Evolutionary conservation across 2,888 invertebrate species (phyloP).

Genomic region (Phanerotoma sp.): DNA sequence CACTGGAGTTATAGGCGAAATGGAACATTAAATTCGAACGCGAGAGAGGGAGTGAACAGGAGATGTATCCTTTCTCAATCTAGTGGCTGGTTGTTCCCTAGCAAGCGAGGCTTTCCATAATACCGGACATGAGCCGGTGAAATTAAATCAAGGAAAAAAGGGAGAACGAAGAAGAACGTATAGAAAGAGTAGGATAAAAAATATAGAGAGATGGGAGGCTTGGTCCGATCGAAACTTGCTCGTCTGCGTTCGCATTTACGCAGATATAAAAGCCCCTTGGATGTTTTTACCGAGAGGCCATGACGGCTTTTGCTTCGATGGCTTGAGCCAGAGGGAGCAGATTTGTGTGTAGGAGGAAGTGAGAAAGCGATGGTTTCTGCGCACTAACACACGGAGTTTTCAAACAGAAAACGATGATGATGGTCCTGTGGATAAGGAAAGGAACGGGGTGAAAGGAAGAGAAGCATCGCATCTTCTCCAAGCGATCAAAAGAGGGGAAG

Average conservation of each 20-base stretch:
- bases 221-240: constrained; percentile 48
- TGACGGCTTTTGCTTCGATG: constrained; percentile 38
- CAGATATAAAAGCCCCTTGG: constrained; percentile 43
- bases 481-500: neutral
- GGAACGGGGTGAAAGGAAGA: constrained; percentile 8
- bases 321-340: constrained; percentile 35
- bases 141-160: constrained; percentile 40
- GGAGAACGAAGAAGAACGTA: constrained; percentile 13
- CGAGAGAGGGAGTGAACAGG: constrained; percentile 1
- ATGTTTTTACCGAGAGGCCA: constrained; percentile 35
- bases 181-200: constrained; percentile 16
- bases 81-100: constrained; percentile 10
- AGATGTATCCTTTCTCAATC: constrained; percentile 5
- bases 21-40: neutral
- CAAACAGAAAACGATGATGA: constrained; percentile 7
- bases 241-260: constrained; percentile 43
- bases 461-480: neutral
- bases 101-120: constrained; percentile 31
- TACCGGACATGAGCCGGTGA: constrained; percentile 39
- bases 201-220: constrained; percentile 5
- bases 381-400: neutral
- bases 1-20: neutral
- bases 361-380: constrained; percentile 1
- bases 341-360: constrained; percentile 24
- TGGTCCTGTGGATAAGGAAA: neutral